These are phyloP conservation scores for Papilio protenor DNA, from an alignment of 2,888 invertebrate species.

Conservation along the genomic window DNA sequence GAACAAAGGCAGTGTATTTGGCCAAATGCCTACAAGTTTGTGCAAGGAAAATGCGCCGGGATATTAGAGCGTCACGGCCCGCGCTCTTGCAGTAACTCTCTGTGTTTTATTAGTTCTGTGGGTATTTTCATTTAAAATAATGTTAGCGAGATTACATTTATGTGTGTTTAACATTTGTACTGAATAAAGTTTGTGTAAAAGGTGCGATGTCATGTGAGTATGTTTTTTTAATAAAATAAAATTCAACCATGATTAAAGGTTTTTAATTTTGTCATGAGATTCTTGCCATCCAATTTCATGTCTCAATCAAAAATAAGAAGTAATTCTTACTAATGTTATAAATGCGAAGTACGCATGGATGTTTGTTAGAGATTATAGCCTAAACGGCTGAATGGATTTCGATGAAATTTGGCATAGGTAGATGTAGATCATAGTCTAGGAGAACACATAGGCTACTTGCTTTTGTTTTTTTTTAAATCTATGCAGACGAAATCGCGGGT, in stretches of 20 bases:
- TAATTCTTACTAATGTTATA: too few relatives aligned
- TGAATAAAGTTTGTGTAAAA: neutral
- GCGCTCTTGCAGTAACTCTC: conserved; percentile 21
- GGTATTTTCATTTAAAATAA: conserved; percentile 23
- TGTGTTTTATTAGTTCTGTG: conserved; percentile 27
- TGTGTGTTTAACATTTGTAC: conserved; percentile 1
- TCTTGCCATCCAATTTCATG: neutral
- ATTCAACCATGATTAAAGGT: neutral
- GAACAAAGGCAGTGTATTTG: conserved; percentile 32
- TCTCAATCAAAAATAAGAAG: too few relatives aligned
- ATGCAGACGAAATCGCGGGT: too few relatives aligned
- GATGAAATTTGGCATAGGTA: too few relatives aligned
- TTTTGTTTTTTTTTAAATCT: too few relatives aligned
- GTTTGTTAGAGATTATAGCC: too few relatives aligned
- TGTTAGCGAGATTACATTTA: neutral
- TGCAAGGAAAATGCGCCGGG: conserved; percentile 25
- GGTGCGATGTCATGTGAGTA: neutral
- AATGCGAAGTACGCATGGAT: too few relatives aligned
- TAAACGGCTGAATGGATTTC: too few relatives aligned
- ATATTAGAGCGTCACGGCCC: conserved; percentile 33
- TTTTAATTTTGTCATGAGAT: neutral
- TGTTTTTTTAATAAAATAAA: neutral
- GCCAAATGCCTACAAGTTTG: conserved; percentile 25
- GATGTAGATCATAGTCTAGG: too few relatives aligned
- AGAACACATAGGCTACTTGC: too few relatives aligned